These are phyloP conservation scores for Pseudolycoriella hygida DNA, from an alignment of 2,888 invertebrate species.

Conservation along the genomic window DNA sequence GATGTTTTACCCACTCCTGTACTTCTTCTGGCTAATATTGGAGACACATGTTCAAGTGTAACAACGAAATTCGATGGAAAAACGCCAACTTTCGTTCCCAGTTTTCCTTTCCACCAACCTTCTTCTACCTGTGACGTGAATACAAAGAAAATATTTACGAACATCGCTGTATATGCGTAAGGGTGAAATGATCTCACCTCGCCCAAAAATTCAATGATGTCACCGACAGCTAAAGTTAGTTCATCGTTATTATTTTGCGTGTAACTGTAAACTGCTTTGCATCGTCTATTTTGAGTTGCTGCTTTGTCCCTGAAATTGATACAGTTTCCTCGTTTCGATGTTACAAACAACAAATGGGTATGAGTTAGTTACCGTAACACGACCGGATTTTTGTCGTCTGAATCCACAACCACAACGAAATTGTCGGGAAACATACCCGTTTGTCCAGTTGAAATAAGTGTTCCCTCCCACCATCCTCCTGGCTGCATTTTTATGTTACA, in stretches of 20 bases:
- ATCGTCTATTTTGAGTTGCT: slow-evolving; percentile 39
- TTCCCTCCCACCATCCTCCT: slow-evolving; percentile 90
- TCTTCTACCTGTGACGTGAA: slow-evolving; percentile 54
- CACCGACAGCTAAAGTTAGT: slow-evolving; percentile 68
- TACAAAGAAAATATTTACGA: slow-evolving; percentile 4
- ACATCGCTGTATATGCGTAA: neutral
- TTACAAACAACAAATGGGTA: too few relatives aligned
- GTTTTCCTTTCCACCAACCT: slow-evolving; percentile 69
- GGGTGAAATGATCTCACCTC: slow-evolving; percentile 37
- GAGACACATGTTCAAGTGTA: slow-evolving; percentile 34
- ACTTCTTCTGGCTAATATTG: slow-evolving; percentile 24
- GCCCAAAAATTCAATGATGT: slow-evolving; percentile 74
- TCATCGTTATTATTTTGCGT: slow-evolving; percentile 89
- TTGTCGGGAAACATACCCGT: slow-evolving; percentile 88
- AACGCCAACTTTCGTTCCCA: slow-evolving; percentile 69
- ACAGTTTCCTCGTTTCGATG: too few relatives aligned
- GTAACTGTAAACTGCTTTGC: slow-evolving; percentile 79
- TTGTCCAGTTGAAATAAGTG: slow-evolving; percentile 46
- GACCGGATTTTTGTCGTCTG: slow-evolving; percentile 20
- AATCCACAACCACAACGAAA: slow-evolving; percentile 54
- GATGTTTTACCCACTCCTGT: slow-evolving; percentile 11
- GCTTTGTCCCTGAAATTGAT: slow-evolving; percentile 22
- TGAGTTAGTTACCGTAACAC: slow-evolving; percentile 26
- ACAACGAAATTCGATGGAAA: slow-evolving; percentile 95
- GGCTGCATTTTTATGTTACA: slow-evolving; percentile 57